Conservation (phyloP, 2,113 vertebrate genomes). For the Brienomyrus longianalis region DNA sequence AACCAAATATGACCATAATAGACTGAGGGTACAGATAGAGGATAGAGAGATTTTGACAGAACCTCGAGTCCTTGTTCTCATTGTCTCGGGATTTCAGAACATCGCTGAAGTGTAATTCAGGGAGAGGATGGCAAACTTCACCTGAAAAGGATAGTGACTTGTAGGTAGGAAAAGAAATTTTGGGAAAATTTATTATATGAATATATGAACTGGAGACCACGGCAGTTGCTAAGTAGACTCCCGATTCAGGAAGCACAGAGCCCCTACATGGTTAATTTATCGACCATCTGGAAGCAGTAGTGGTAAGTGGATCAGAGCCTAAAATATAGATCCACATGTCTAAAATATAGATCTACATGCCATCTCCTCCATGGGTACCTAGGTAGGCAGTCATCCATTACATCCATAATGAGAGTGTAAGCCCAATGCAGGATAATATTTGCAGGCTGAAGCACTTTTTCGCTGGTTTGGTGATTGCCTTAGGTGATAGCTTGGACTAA, state of each 20-base stretch:
- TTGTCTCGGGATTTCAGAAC: not conserved
- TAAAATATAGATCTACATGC: not conserved
- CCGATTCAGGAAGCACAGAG: not conserved
- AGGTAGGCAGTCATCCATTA: not conserved
- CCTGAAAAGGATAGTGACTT: not conserved
- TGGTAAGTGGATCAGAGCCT: not conserved
- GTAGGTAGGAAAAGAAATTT: not conserved
- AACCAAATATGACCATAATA: not conserved
- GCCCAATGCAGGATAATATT: not conserved
- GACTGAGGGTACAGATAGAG: not conserved
- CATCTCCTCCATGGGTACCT: not conserved
- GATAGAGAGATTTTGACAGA: not conserved
- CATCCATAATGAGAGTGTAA: not conserved
- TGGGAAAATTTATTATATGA: not conserved
- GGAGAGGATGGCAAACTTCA: not conserved
- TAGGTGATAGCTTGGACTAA: not conserved
- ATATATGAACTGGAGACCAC: not conserved
- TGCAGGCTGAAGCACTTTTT: not conserved
- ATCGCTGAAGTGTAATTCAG: not conserved
- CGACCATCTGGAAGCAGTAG: not conserved
- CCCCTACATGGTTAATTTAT: not conserved
- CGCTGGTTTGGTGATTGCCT: not conserved
- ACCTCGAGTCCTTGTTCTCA: not conserved
- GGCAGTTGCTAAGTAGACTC: not conserved
- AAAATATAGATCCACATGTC: not conserved